These are phyloP conservation scores for Brachionus manjavacas DNA, from an alignment of 1,140 invertebrate genomes.

Conservation along the genomic window DNA sequence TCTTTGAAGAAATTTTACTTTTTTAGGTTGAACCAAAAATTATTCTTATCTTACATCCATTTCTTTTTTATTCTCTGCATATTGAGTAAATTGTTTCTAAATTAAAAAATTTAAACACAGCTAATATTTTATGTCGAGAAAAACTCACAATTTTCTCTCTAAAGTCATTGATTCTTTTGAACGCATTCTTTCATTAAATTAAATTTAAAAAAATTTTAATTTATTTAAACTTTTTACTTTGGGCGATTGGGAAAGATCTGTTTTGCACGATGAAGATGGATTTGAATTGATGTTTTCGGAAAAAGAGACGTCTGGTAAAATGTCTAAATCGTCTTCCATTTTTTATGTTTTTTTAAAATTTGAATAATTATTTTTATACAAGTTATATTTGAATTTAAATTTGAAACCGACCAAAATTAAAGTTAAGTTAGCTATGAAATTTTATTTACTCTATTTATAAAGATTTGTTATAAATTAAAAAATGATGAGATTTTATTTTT, in stretches of 20 bases:
- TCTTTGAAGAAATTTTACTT: not conserved
- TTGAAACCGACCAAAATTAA: not conserved
- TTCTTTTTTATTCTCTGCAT: constrained; percentile 5
- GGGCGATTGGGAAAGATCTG: not conserved
- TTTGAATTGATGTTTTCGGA: not conserved
- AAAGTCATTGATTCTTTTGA: not conserved
- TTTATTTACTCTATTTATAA: not conserved
- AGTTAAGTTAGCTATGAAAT: not conserved
- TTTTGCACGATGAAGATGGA: not conserved
- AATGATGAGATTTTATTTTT: too few relatives aligned
- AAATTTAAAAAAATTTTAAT: not conserved
- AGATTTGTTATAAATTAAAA: not conserved
- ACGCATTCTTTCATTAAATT: not conserved
- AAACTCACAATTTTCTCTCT: constrained; percentile 14
- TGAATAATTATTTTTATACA: not conserved
- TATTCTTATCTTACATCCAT: not conserved
- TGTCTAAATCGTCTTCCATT: constrained; percentile 18
- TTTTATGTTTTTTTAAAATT: not conserved
- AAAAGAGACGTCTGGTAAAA: constrained; percentile 17
- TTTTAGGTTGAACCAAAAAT: not conserved
- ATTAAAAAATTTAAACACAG: not conserved
- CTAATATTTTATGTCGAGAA: too few relatives aligned
- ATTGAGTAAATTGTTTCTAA: constrained; percentile 16
- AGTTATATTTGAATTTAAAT: not conserved
- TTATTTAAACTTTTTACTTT: not conserved